phyloP scores from a whole-genome alignment of 1,140 invertebrate genomes.

The Papilio aristodemus region DNA sequence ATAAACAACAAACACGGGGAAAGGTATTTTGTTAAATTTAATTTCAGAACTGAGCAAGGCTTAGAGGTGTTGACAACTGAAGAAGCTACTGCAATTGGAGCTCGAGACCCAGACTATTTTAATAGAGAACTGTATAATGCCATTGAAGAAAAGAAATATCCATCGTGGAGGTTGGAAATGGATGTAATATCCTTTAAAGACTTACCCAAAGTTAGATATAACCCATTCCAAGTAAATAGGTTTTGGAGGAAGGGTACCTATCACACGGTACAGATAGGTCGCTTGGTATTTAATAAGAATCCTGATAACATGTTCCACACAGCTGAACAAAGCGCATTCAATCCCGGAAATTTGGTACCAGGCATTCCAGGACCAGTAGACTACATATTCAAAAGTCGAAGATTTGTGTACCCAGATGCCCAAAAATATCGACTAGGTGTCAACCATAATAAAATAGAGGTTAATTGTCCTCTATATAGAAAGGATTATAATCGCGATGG shows the following conservation, averaged over 20 bases:
- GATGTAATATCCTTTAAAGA: conserved; percentile 80
- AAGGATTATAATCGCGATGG: conserved; percentile 93
- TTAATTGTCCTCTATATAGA: conserved; percentile 90
- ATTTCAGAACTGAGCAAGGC: conserved; percentile 85
- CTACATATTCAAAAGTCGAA: conserved; percentile 91
- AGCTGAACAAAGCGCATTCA: conserved; percentile 92
- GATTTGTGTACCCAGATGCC: conserved; percentile 92
- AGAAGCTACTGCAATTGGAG: conserved; percentile 42
- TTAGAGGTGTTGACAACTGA: conserved; percentile 81
- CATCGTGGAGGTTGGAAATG: conserved; percentile 85
- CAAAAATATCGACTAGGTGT: conserved; percentile 92
- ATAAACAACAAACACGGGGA: conserved; percentile 83
- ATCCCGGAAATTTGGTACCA: conserved; percentile 91
- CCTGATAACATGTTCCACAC: conserved; percentile 92
- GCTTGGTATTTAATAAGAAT: conserved; percentile 89
- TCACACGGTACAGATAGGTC: conserved; percentile 91
- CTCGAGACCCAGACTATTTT: conserved; percentile 52
- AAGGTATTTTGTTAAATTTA: too few species aligned
- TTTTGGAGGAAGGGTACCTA: conserved; percentile 91
- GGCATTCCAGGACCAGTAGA: conserved; percentile 92
- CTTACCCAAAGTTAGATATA: conserved; percentile 73
- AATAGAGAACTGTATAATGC: conserved; percentile 58
- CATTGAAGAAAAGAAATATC: conserved; percentile 80
- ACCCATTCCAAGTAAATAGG: conserved; percentile 87
- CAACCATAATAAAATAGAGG: conserved; percentile 91